phyloP scores from a whole-genome alignment of 92 coral and sea anemone genomes.

The Micromussa lordhowensis region DNA sequence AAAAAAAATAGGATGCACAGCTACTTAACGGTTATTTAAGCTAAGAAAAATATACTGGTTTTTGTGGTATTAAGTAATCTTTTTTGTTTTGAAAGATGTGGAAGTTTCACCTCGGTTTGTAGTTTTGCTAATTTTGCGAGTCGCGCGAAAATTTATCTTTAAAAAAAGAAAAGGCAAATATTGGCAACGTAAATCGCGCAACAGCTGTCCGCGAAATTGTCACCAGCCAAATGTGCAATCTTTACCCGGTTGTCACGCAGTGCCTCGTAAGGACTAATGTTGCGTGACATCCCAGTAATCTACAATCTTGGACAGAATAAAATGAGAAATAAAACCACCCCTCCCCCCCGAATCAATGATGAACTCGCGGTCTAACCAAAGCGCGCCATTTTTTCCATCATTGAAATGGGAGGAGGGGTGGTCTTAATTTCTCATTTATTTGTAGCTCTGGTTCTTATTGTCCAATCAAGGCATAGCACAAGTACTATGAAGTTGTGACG shows the following conservation, averaged over 20 bases:
- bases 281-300: not conserved
- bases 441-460: not conserved
- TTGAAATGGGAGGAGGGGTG: too few relatives aligned
- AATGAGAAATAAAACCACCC: too few relatives aligned
- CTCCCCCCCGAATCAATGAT: too few relatives aligned
- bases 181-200: not conserved
- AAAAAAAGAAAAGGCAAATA: not conserved
- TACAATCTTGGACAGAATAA: too few relatives aligned
- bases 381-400: too few relatives aligned
- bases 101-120: not conserved
- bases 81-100: not conserved
- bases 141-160: not conserved
- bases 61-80: not conserved
- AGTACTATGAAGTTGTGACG: not conserved
- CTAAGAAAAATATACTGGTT: not conserved
- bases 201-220: not conserved
- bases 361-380: too few relatives aligned
- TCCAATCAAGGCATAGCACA: not conserved
- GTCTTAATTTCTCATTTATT: too few relatives aligned
- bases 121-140: not conserved
- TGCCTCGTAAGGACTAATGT: not conserved
- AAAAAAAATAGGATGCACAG: not conserved
- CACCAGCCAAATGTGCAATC: not conserved
- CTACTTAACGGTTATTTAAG: slow-evolving; percentile 9
- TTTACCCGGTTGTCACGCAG: not conserved